A percentile compares a stretch with the other conserved stretches of the same genome.
Conservation (phyloP, 2,113 vertebrate genomes). For the Zeus faber region DNA sequence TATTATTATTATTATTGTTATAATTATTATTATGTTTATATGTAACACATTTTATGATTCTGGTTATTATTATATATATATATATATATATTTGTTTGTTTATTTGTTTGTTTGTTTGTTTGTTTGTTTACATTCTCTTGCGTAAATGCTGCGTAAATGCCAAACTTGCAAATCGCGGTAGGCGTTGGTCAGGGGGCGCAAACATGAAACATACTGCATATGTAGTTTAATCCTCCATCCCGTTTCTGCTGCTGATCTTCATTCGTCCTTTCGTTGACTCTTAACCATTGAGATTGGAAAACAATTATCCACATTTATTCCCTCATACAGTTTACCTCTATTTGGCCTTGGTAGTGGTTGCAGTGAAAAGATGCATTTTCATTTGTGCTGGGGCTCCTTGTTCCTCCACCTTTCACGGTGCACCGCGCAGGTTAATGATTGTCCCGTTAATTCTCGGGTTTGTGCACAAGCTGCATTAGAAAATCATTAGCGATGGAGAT, state of each 20-base stretch:
- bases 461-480: constrained; percentile 68
- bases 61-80: neutral
- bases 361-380: too few species aligned
- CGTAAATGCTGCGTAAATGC: too few species aligned
- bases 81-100: too few species aligned
- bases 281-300: too few species aligned
- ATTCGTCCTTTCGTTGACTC: neutral
- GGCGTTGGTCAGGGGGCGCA: too few species aligned
- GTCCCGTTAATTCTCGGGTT: constrained; percentile 56
- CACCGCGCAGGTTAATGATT: constrained; percentile 70
- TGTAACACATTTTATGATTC: neutral
- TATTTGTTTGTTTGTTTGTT: too few species aligned
- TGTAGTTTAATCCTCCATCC: neutral
- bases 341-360: too few species aligned
- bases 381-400: neutral
- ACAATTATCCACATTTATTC: too few species aligned
- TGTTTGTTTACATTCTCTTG: too few species aligned
- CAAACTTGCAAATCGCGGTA: too few species aligned
- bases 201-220: neutral
- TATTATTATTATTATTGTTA: neutral
- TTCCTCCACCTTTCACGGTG: constrained; percentile 33
- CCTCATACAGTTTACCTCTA: too few species aligned
- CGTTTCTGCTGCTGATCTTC: neutral
- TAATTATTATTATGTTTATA: neutral
- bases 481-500: constrained; percentile 79